A percentile compares a stretch with the other conserved stretches of the same genome.
These are phyloP conservation scores for Paralichthys olivaceus DNA, from an alignment of 2,113 vertebrate species.

Conservation along the genomic window DNA sequence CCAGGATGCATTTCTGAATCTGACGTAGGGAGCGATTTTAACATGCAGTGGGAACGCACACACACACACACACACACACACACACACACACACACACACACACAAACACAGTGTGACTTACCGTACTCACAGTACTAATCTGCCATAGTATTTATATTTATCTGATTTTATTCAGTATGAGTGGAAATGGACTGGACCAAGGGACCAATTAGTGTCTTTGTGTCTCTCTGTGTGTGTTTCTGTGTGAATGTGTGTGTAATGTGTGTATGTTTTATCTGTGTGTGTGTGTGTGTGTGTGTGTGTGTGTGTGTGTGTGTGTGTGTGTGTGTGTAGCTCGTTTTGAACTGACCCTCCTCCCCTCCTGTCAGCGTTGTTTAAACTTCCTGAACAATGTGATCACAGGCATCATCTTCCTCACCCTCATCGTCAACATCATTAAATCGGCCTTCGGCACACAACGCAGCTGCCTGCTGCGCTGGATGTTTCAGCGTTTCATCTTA, in stretches of 20 bases:
- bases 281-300: too few relatives aligned
- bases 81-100: neutral
- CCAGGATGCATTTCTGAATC: slow-evolving; percentile 73
- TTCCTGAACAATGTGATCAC: slow-evolving; percentile 88
- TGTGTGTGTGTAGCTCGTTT: slow-evolving; percentile 55
- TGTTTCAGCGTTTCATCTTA: slow-evolving; percentile 72
- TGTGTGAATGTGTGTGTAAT: slow-evolving; percentile 22
- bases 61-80: slow-evolving; percentile 10
- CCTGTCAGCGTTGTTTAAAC: slow-evolving; percentile 83
- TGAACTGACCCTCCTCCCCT: slow-evolving; percentile 61
- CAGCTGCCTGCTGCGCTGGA: slow-evolving; percentile 74
- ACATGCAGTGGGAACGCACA: neutral
- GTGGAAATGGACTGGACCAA: slow-evolving; percentile 19
- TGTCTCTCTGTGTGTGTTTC: slow-evolving; percentile 43
- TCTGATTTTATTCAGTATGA: slow-evolving; percentile 32
- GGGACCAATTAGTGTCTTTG: slow-evolving; percentile 60
- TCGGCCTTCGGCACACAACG: slow-evolving; percentile 87
- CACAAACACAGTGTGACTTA: slow-evolving; percentile 16
- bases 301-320: slow-evolving; percentile 31
- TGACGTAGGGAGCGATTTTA: slow-evolving; percentile 2
- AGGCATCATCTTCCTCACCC: slow-evolving; percentile 84
- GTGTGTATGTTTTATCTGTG: slow-evolving; percentile 33
- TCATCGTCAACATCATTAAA: slow-evolving; percentile 90
- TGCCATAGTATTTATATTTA: slow-evolving; percentile 1
- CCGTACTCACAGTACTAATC: slow-evolving; percentile 58